A percentile compares a stretch with the other conserved stretches of the same genome.
These are phyloP conservation scores for Sarcophaga rosellei DNA, from an alignment of 2,888 invertebrate species.

Conservation along the genomic window DNA sequence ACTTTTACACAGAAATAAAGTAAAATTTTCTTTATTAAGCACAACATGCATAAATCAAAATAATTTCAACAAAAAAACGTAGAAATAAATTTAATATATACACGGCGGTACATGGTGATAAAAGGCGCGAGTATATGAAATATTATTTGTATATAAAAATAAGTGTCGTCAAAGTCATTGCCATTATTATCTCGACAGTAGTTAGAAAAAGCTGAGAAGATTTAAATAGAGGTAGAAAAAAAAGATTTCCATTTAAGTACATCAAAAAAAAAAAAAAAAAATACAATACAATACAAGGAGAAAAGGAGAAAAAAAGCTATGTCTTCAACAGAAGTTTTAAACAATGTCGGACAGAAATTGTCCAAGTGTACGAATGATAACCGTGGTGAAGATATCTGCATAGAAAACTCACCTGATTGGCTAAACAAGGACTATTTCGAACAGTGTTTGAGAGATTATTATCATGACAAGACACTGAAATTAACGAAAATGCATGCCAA, in stretches of 20 bases:
- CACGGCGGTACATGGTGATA: conserved; percentile 27
- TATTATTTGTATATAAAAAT: conserved; percentile 53
- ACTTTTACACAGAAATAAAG: conserved; percentile 33
- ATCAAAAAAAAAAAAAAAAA: conserved; percentile 5
- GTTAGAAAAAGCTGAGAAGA: conserved; percentile 35
- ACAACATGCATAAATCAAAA: conserved; percentile 57
- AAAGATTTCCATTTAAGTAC: conserved; percentile 2
- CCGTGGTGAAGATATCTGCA: conserved; percentile 25
- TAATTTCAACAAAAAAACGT: conserved; percentile 35
- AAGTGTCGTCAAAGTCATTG: conserved; percentile 32
- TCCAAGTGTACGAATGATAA: not conserved
- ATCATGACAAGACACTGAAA: conserved; percentile 73
- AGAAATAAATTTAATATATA: conserved; percentile 17
- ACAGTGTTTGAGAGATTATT: conserved; percentile 72
- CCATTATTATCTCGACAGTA: conserved; percentile 53
- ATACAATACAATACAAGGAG: not conserved
- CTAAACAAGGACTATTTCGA: conserved; percentile 74
- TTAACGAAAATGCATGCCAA: conserved; percentile 70
- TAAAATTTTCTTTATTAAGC: conserved; percentile 32
- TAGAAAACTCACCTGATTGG: conserved; percentile 74
- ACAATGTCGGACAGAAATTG: conserved; percentile 69
- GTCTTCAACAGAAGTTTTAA: conserved; percentile 74
- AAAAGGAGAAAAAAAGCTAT: conserved; percentile 63
- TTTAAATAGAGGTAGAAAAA: conserved; percentile 4
- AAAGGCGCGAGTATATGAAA: conserved; percentile 31